phyloP scores from a whole-genome alignment of 2,797 vertebrate species.

The Sternarchorhynchus goeldii region DNA sequence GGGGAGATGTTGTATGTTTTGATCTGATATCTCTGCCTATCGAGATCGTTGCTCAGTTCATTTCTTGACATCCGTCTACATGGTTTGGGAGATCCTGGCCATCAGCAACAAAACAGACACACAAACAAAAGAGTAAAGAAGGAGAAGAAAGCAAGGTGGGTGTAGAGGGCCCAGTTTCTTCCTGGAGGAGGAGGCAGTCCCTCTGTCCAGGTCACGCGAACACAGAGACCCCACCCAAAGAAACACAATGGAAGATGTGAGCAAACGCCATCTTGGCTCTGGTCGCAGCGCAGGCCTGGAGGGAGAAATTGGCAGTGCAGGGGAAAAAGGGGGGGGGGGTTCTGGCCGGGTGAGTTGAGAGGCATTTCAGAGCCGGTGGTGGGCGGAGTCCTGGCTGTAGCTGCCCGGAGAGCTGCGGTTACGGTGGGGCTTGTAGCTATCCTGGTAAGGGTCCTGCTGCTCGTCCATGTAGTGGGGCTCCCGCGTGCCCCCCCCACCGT shows the following conservation, averaged over 20 bases:
- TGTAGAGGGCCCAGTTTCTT: slow-evolving; percentile 18
- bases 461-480: slow-evolving; percentile 91
- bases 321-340: slow-evolving; percentile 42
- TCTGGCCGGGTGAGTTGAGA: no score
- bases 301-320: slow-evolving; percentile 60
- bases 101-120: slow-evolving; percentile 48
- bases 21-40: slow-evolving; percentile 25
- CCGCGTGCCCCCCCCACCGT: slow-evolving; percentile 88
- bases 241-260: slow-evolving; percentile 75
- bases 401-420: slow-evolving; percentile 92
- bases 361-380: slow-evolving; percentile 51
- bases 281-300: slow-evolving; percentile 48
- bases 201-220: slow-evolving; percentile 9
- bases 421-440: slow-evolving; percentile 94
- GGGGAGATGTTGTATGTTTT: slow-evolving; percentile 20
- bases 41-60: slow-evolving; percentile 32
- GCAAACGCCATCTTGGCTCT: slow-evolving; percentile 81
- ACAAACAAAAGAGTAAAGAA: slow-evolving; percentile 46
- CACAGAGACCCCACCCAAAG: slow-evolving; percentile 46
- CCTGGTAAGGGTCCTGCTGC: slow-evolving; percentile 94
- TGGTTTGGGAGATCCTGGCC: slow-evolving; percentile 32
- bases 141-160: slow-evolving; percentile 31
- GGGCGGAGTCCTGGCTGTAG: slow-evolving; percentile 94
- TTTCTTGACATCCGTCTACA: slow-evolving; percentile 23
- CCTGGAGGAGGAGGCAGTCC: slow-evolving; percentile 26